Base-by-base conservation (phyloP, 2,797 vertebrate species). In the Acomys russatus region DNA sequence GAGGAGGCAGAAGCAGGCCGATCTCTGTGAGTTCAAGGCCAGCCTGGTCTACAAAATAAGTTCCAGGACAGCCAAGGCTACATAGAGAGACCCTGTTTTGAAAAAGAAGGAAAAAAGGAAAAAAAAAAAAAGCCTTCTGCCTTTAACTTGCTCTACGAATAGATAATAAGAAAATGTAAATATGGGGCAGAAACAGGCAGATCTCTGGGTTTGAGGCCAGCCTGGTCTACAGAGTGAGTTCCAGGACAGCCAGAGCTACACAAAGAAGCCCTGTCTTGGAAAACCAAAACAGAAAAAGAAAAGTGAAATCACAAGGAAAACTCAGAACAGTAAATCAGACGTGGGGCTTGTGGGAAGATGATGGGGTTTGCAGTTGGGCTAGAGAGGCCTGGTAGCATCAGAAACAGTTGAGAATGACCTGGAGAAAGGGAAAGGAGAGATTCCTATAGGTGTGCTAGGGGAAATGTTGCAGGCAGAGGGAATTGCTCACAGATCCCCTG, bases 131-230 rank as follows among this genome's bases (percentile, higher is more conserved):
- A 88, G 0, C 30, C 25, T 61, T 92, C 59, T 94, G 7, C 28
- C 76, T 25, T 59, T 38, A 79, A 96, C 74, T 7, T 63, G 70
- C 89, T 89, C 35, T 95, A 74, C 77, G 90, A 71, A 71, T 15
- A 94, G 78, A 84, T 63, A 90, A 86, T 18, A 73, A 74, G 38
- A 84, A 93, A 94, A 63, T 84, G 20, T 79, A 89, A 56, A 76
- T 20, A 74, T 4, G 73, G 49, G 12, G 23, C 44, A 76, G 44
- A 76, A 44, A 44, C 74, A 76, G 74, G 23, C 23, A 25, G 73
- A 49, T 49, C 11, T 76, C 74, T 49, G 71, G 38, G 74, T 49
- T 28, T 1, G 1, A 76, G 25, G 74, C 23, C 74, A 49, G 4
- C 44, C 38, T 44, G 23, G 11, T 76, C 44, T 76, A 76, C 74